Percentiles rank a stretch among this genome's conserved stretches.
Conservation (phyloP, 2,113 vertebrate genomes). For the Neoarius graeffei region DNA sequence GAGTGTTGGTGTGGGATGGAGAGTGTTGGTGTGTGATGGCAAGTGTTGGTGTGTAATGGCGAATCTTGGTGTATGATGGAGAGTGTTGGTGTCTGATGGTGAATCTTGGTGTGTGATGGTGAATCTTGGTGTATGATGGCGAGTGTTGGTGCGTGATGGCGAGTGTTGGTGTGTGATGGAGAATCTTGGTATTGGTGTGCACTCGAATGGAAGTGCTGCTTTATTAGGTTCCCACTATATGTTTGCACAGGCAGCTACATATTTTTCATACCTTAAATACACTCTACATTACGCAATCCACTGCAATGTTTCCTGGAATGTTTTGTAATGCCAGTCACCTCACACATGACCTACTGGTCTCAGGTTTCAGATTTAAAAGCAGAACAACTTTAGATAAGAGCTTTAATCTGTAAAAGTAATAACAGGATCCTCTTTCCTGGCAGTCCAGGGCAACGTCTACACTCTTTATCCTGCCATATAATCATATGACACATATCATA, state of each 20-base stretch:
- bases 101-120: neutral
- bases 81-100: too few relatives aligned
- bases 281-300: conserved; percentile 3
- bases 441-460: neutral
- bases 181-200: neutral
- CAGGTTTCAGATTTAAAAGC: conserved; percentile 22
- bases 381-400: neutral
- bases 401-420: neutral
- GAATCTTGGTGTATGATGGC: neutral
- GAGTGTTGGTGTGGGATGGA: too few relatives aligned
- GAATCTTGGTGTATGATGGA: too few relatives aligned
- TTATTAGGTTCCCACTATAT: neutral
- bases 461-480: conserved; percentile 6
- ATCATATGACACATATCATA: too few relatives aligned
- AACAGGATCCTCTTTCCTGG: neutral
- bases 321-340: conserved; percentile 36
- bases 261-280: neutral
- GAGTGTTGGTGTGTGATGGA: neutral
- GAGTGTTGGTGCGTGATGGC: neutral
- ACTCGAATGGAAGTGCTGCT: neutral
- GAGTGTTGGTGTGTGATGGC: too few relatives aligned
- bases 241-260: neutral
- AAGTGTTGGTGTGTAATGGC: too few relatives aligned
- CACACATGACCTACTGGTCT: conserved; percentile 19
- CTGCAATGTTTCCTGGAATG: conserved; percentile 19